Conservation (phyloP, 1,140 invertebrate genomes). For the Drosophila erecta region DNA sequence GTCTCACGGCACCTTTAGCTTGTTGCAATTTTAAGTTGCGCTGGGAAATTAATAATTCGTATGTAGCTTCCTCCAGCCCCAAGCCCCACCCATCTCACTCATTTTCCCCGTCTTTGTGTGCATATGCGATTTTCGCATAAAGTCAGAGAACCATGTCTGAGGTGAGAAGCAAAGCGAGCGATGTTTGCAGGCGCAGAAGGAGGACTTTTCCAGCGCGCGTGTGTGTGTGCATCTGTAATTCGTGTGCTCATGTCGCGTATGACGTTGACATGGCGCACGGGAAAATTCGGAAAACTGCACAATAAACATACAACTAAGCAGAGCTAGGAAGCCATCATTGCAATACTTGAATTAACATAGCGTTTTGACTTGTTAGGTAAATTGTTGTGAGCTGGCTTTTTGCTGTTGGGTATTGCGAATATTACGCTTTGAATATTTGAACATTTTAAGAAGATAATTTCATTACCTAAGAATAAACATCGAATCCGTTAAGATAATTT, state of each 20-base stretch:
- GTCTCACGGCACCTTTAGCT: conserved; percentile 49
- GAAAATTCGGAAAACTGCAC: neutral
- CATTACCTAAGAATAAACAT: no score
- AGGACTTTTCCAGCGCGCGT: conserved; percentile 5
- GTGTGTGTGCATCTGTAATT: conserved; percentile 72
- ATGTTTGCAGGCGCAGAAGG: conserved; percentile 17
- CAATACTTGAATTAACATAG: no score
- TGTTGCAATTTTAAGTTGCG: conserved; percentile 75
- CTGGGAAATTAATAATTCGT: conserved; percentile 75
- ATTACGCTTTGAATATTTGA: no score
- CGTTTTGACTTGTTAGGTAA: no score
- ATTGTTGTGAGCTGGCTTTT: no score
- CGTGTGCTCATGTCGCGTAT: conserved; percentile 58
- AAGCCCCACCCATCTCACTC: neutral
- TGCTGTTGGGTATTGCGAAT: no score
- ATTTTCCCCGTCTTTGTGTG: conserved; percentile 32
- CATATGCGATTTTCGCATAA: conserved; percentile 57
- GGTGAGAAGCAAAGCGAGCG: conserved; percentile 42
- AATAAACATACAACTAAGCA: neutral
- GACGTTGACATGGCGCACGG: conserved; percentile 30
- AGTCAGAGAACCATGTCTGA: conserved; percentile 48
- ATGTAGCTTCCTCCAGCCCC: conserved; percentile 47
- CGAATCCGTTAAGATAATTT: no score
- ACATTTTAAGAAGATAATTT: no score
- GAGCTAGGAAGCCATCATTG: neutral